Evolutionary conservation across 1,140 invertebrate species (phyloP), one percentile per base, ranked within the genome.

Genomic region (Drosophila subpulchrella): DNA sequence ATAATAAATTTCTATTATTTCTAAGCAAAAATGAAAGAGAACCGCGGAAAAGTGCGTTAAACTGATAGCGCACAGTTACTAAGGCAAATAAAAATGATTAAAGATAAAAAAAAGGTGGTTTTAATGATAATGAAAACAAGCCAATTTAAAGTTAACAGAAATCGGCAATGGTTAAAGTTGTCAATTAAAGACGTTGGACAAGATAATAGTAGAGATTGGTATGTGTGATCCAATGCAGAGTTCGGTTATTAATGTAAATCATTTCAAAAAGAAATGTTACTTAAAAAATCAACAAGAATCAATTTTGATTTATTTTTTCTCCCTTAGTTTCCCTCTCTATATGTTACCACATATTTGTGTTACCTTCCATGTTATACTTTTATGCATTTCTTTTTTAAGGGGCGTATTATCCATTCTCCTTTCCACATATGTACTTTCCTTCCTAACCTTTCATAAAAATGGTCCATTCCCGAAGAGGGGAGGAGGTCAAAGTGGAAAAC

Each of bases 311-410:
- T 27, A 27, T 27, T 4, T 27, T 27, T 27, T 27, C 27, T 5
- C 27, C 27, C 27, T 27, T 20, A 1, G 20, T 20, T 20, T 20
- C 20, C 20, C 20, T 20, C 12, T 12, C 32, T 20, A n/a, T 11
- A 12, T 48, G 47, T 20, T 61, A n/a, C 34, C 44, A 63, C 44
- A 34, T 41, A 63, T 32, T 63, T 34, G 11, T 15, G n/a, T 24
- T 27, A 20, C 1, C 27, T 63, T 50, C 6, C 36, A 41, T 42
- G 44, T 50, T 11, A 32, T 41, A 13, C 60, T 38, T 27, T 17
- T 24, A 41, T 47, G 32, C 42, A 17, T 27, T 63, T 36, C 20
- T 20, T 27, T 17, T 68, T 41, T 34, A 48, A 56, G 20, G 65
- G 65, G 50, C 67, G 41, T 71, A 39, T 46, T 42, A 34, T 20